Base-by-base conservation (phyloP, 1,140 invertebrate genomes). In the Latrodectus geometricus region DNA sequence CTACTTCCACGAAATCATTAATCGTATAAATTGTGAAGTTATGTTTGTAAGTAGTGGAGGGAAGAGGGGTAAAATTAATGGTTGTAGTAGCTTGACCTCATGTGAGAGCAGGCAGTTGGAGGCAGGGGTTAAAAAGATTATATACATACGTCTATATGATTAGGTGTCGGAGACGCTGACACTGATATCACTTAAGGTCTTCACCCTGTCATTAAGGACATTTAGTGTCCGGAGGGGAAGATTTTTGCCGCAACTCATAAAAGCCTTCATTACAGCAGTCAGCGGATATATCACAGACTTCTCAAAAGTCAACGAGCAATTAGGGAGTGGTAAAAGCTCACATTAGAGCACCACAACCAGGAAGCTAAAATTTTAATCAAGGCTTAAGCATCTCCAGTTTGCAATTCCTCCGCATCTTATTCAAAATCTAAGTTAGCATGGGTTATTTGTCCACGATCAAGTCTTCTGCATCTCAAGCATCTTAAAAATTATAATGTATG, bases 81-180 rank as follows among this genome's bases (percentile, higher is more conserved):
- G 79, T 73, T 35, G n/a, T 21, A n/a, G 66, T 52, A 66, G 70
- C 79, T 66, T 73, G 68, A 82, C 79, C 79, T 21, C 48, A 20
- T 52, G 48, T 35, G 48, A 35, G 78, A 80, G 78, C 66, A 52
- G 69, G 66, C 21, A 70, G 65, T 66, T 12, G 20, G 79, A 23
- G 23, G 14, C 5, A 15, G 66, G 50, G 79, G 79, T 82, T 82
- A 82, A 82, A 82, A 82, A 72, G 35, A 73, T 73, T 73, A 80
- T 80, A 80, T 70, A 82, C 73, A 82, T 82, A 82, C 35, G 35
- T 35, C 35, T 35, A 35, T 35, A 35, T 35, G 35, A 35, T 72
- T 73, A 73, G 79, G 61, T 82, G 79, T 82, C 79, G 73, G 79
- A 72, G 79, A 72, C 79, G 73, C 72, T 68, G 79, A 54, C 66